Conservation (phyloP, 2,797 vertebrate genomes). For the Pangasius sanitwongsei region DNA sequence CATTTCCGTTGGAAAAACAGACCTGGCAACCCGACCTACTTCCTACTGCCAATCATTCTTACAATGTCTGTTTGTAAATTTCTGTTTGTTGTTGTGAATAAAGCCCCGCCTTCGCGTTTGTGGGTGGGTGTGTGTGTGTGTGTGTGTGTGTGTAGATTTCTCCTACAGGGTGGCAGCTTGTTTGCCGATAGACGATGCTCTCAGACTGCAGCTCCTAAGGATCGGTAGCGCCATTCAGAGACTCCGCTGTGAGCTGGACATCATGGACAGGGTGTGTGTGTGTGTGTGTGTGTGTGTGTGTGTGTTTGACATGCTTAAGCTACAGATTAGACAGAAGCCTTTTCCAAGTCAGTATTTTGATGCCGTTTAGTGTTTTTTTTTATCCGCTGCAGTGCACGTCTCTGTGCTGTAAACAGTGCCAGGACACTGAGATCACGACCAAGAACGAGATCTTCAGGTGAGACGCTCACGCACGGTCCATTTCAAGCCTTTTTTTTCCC, state of each 20-base stretch:
- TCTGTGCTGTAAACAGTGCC: constrained; percentile 95
- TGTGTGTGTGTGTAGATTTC: constrained; percentile 80
- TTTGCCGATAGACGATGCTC: constrained; percentile 91
- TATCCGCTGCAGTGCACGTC: constrained; percentile 86
- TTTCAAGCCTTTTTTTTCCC: neutral
- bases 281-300: constrained; percentile 6
- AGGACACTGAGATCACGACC: constrained; percentile 96
- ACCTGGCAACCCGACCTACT: neutral
- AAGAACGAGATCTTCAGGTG: constrained; percentile 99
- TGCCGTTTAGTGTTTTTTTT: constrained; percentile 41
- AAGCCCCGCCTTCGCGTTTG: neutral
- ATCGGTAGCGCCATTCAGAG: constrained; percentile 96
- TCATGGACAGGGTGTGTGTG: constrained; percentile 92
- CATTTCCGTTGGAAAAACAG: neutral
- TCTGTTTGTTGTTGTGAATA: neutral
- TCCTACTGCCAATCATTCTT: too few relatives aligned
- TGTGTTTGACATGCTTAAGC: neutral
- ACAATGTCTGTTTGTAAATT: neutral
- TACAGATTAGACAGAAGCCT: neutral
- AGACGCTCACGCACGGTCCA: constrained; percentile 48
- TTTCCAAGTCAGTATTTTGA: neutral
- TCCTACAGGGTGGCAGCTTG: constrained; percentile 98
- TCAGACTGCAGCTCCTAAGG: constrained; percentile 91
- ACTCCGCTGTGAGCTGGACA: constrained; percentile 94
- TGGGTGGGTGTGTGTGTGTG: constrained; percentile 10